Percentiles rank a stretch among this genome's conserved stretches.
These are phyloP conservation scores for Drosophila infuscata DNA, from an alignment of 2,888 invertebrate species.

Conservation along the genomic window DNA sequence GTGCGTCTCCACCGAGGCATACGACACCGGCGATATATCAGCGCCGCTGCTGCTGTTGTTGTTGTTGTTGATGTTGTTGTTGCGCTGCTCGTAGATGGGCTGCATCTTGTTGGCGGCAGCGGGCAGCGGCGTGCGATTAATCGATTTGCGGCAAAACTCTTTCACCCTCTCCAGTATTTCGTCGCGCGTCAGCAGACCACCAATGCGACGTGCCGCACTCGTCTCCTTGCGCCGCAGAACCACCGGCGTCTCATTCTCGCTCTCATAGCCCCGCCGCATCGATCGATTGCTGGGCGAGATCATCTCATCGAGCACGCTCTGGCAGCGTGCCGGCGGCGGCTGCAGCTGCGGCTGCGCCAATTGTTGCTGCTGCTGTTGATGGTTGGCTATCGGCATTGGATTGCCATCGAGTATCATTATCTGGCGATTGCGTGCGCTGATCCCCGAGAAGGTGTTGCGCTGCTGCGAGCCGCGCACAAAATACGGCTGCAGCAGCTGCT, in stretches of 20 bases:
- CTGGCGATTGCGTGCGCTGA: slow-evolving; percentile 75
- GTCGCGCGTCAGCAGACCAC: slow-evolving; percentile 80
- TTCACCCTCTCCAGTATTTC: slow-evolving; percentile 84
- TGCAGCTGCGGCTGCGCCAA: neutral
- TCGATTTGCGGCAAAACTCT: slow-evolving; percentile 84
- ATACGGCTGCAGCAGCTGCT: slow-evolving; percentile 27
- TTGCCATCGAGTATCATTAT: slow-evolving; percentile 77
- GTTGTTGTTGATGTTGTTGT: slow-evolving; percentile 10
- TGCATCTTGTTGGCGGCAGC: slow-evolving; percentile 58
- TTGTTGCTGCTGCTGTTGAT: slow-evolving; percentile 34
- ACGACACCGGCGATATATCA: slow-evolving; percentile 83
- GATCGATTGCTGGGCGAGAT: slow-evolving; percentile 35
- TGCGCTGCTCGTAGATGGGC: slow-evolving; percentile 65
- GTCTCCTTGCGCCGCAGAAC: slow-evolving; percentile 63
- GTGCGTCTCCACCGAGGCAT: slow-evolving; percentile 82
- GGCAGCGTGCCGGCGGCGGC: slow-evolving; percentile 76
- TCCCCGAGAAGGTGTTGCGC: slow-evolving; percentile 83
- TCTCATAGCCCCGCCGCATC: slow-evolving; percentile 68
- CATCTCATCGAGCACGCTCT: slow-evolving; percentile 83
- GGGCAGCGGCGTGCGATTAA: slow-evolving; percentile 78
- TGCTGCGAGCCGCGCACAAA: slow-evolving; percentile 82
- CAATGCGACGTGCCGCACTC: slow-evolving; percentile 61
- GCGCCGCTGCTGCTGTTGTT: slow-evolving; percentile 38
- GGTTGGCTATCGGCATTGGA: slow-evolving; percentile 31
- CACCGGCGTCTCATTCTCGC: slow-evolving; percentile 77